Conservation (phyloP, 1,140 invertebrate genomes). For the Macrostomum lignano region DNA sequence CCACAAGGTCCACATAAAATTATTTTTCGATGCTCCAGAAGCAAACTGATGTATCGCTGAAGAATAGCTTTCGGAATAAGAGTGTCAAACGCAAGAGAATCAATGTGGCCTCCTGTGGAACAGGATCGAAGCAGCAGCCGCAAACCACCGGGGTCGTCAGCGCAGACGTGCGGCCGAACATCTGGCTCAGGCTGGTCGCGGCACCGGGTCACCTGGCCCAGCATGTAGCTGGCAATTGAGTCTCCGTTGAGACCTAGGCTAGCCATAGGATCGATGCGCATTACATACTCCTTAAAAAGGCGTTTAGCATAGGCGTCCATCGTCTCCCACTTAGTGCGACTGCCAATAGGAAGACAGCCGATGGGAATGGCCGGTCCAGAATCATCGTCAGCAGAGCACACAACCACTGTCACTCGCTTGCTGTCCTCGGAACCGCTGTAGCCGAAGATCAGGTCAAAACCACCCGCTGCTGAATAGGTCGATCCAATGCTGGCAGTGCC, state of each 20-base stretch:
- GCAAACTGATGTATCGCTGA: slow-evolving; percentile 55
- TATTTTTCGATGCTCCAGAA: slow-evolving; percentile 63
- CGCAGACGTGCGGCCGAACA: neutral
- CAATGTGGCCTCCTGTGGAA: slow-evolving; percentile 31
- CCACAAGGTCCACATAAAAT: slow-evolving; percentile 83
- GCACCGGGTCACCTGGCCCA: neutral
- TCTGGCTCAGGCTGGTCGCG: neutral
- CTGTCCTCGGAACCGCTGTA: neutral
- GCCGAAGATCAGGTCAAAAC: neutral
- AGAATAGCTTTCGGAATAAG: slow-evolving; percentile 79
- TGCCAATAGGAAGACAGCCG: slow-evolving; percentile 55
- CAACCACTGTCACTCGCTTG: neutral
- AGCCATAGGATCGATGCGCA: slow-evolving; percentile 60
- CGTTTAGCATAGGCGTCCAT: slow-evolving; percentile 60
- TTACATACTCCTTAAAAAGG: slow-evolving; percentile 74
- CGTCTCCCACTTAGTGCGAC: slow-evolving; percentile 73
- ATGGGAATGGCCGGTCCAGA: slow-evolving; percentile 34
- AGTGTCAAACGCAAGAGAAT: slow-evolving; percentile 72
- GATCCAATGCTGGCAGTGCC: neutral
- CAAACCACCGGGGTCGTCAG: neutral
- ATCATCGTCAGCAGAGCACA: neutral
- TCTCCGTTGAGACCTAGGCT: slow-evolving; percentile 62
- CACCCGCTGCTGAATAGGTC: neutral
- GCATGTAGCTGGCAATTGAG: slow-evolving; percentile 9
- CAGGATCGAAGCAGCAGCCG: neutral